Conservation (phyloP, 2,888 invertebrate genomes). For the Crepidodera aurea region DNA sequence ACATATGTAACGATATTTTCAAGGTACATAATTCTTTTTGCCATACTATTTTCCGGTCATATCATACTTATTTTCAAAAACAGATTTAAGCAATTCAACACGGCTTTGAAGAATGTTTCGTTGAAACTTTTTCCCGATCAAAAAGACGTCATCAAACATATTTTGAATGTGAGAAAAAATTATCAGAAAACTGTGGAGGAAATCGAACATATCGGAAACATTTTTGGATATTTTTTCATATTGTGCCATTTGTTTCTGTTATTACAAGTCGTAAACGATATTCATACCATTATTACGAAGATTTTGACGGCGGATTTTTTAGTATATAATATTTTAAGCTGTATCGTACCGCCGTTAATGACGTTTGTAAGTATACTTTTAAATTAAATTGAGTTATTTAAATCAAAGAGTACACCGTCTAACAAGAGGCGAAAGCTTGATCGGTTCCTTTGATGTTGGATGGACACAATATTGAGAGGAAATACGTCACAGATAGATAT, state of each 20-base stretch:
- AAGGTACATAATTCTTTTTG: constrained; percentile 5
- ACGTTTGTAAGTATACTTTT: constrained; percentile 19
- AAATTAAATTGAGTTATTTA: too few relatives aligned
- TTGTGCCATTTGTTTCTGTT: constrained; percentile 11
- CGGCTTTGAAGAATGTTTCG: not conserved
- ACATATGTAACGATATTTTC: not conserved
- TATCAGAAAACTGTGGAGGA: not conserved
- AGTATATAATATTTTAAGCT: not conserved
- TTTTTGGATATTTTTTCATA: constrained; percentile 14
- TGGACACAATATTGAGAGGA: too few relatives aligned
- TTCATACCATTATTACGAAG: not conserved
- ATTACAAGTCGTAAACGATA: constrained; percentile 11
- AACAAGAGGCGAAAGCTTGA: too few relatives aligned
- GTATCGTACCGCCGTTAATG: not conserved
- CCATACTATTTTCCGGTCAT: constrained; percentile 3
- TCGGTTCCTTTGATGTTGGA: too few relatives aligned
- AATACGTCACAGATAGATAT: too few relatives aligned
- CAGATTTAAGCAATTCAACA: not conserved
- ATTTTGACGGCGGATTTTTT: not conserved
- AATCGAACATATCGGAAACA: not conserved
- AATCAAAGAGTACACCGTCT: too few relatives aligned
- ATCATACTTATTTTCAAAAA: constrained; percentile 9
- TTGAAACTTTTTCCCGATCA: not conserved
- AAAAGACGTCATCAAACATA: not conserved
- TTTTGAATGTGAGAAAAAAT: not conserved